Conservation (phyloP, 2,113 vertebrate species). For the Canis aureus region DNA sequence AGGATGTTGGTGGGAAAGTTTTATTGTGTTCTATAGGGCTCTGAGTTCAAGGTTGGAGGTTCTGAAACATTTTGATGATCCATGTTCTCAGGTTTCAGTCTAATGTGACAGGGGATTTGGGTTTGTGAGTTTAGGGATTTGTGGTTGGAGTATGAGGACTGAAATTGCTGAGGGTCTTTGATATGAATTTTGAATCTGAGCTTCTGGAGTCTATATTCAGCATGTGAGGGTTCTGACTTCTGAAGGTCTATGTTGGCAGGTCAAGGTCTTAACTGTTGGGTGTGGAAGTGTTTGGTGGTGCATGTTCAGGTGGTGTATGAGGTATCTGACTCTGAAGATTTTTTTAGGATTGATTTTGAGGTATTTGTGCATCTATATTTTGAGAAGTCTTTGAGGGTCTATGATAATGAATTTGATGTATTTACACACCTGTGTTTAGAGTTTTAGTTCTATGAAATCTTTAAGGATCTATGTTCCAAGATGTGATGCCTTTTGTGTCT, state of each 20-base stretch:
- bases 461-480: background rate
- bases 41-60: background rate
- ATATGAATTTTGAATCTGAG: conserved; percentile 37
- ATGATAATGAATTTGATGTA: background rate
- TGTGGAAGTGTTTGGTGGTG: background rate
- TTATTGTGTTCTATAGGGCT: background rate
- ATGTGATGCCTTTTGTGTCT: background rate
- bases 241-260: background rate
- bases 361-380: background rate
- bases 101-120: background rate
- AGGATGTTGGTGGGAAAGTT: background rate
- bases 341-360: background rate
- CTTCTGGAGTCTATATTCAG: background rate
- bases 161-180: background rate
- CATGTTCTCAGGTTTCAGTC: background rate
- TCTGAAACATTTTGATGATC: background rate
- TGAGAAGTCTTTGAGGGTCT: background rate
- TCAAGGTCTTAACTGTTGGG: background rate
- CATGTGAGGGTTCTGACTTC: background rate
- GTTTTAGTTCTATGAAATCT: conserved; percentile 8
- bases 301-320: background rate
- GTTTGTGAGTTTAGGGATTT: background rate
- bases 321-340: background rate
- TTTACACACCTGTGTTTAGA: background rate
- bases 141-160: background rate